These are phyloP conservation scores for Nerophis lumbriciformis DNA, from an alignment of 2,113 vertebrate species.

Conservation along the genomic window DNA sequence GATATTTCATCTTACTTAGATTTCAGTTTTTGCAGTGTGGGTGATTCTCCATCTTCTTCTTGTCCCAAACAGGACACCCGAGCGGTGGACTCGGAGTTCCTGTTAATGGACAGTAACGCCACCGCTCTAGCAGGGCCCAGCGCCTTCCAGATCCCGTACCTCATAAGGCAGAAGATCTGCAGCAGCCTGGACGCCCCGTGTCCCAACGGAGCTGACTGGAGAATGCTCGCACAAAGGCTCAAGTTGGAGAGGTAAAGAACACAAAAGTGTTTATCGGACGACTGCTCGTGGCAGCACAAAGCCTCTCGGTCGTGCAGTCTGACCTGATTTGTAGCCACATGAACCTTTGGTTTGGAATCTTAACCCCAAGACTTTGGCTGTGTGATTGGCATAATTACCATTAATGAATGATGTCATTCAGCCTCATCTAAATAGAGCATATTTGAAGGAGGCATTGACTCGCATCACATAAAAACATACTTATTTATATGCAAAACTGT, in stretches of 20 bases:
- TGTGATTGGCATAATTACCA: too few relatives aligned
- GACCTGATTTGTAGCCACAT: constrained; percentile 9
- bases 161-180: constrained; percentile 99
- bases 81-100: constrained; percentile 73
- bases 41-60: not conserved
- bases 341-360: constrained; percentile 13
- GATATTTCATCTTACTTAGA: too few relatives aligned
- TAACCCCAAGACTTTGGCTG: constrained; percentile 1
- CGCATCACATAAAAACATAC: too few relatives aligned
- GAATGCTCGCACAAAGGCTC: constrained; percentile 94
- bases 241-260: constrained; percentile 87
- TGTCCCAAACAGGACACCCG: constrained; percentile 78
- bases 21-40: too few relatives aligned
- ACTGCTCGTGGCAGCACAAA: constrained; percentile 8
- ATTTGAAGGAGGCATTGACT: too few relatives aligned
- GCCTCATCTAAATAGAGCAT: too few relatives aligned
- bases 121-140: constrained; percentile 95
- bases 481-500: too few relatives aligned
- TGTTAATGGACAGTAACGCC: constrained; percentile 83
- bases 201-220: constrained; percentile 92
- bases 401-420: too few relatives aligned
- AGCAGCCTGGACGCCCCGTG: constrained; percentile 89
- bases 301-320: constrained; percentile 11
- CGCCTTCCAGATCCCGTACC: constrained; percentile 99
- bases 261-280: constrained; percentile 18